Evolutionary conservation across 2,797 vertebrate species (phyloP), one percentile per base, ranked within the genome.

Genomic region (Gephyroberyx darwinii): DNA sequence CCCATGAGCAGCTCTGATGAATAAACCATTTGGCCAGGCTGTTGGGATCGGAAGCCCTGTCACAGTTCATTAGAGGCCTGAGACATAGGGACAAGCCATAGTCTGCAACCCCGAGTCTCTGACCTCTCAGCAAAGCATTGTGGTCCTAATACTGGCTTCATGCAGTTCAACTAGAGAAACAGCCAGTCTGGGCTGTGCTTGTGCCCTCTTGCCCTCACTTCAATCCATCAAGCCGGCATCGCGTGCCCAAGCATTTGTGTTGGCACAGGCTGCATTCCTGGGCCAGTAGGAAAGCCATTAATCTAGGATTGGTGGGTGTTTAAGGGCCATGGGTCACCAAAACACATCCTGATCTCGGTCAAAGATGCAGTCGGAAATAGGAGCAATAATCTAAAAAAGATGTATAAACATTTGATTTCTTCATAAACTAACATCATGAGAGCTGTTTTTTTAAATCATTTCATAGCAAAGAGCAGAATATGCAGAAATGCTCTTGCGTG

Each of bases 51-150:
- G 91, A 93, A 93, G 90, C 63, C 33, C 73, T 83, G 92, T 92
- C 91, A 92, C 87, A 91, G 86, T 78, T 87, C 91, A 91, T 94
- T 94, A 89, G 81, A 87, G 75, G 50, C 47, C 74, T 65, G 73
- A 78, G 71, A 77, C 78, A 64, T 61, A 81, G 80, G 70, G 81
- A 90, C 83, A 87, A 71, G 75, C 84, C 70, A 52, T 55, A 71
- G 66, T 87, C 83, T 89, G 77, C 79, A 80, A 77, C 80, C 65
- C 65, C 56, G 60, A 17, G 2, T 69, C 75, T 83, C 77, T 86
- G 78, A 78, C 76, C 73, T 69, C 75, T 81, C 22, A 39, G 60
- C 39, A 81, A 43, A 52, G 65, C 48, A 59, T 69, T 77, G 64
- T 45, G 43, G 48, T 69, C 62, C 55, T 60, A 61, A 74, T 37